Evolutionary conservation across 2,888 invertebrate genomes (phyloP).

Genomic region (Arrhopalites spinosus): DNA sequence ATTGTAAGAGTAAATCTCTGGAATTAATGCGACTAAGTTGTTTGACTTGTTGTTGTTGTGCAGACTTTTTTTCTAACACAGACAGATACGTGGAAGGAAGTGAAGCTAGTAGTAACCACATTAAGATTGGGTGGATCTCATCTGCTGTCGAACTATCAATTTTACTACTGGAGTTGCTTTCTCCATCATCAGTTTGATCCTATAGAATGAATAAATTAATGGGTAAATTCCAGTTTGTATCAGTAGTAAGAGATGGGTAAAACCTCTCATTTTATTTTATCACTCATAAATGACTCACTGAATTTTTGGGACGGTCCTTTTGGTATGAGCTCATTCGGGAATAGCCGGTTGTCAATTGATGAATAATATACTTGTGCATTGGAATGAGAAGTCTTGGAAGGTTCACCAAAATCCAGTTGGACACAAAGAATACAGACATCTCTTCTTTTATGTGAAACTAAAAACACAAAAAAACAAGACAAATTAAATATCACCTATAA

Average conservation of each 20-base stretch:
- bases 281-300: too few species aligned
- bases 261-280: too few species aligned
- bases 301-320: too few species aligned
- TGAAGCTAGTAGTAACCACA: slow-evolving; percentile 73
- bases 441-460: slow-evolving; percentile 76
- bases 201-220: too few species aligned
- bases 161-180: too few species aligned
- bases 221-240: too few species aligned
- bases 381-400: slow-evolving; percentile 76
- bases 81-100: slow-evolving; percentile 66
- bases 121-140: slow-evolving; percentile 63
- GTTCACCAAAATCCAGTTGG: slow-evolving; percentile 81
- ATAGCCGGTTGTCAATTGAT: slow-evolving; percentile 65
- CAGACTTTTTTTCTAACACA: slow-evolving; percentile 36
- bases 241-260: too few species aligned
- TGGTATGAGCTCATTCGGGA: too few species aligned
- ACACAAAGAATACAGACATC: slow-evolving; percentile 75
- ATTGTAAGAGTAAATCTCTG: slow-evolving; percentile 44
- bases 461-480: slow-evolving; percentile 49
- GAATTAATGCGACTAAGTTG: slow-evolving; percentile 31
- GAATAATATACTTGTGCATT: slow-evolving; percentile 72
- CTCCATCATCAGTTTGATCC: too few species aligned
- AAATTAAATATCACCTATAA: too few species aligned
- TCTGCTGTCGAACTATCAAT: neutral
- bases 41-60: slow-evolving; percentile 11